These are phyloP conservation scores for Calosoma granatense DNA, from an alignment of 1,140 invertebrate species.

Conservation along the genomic window DNA sequence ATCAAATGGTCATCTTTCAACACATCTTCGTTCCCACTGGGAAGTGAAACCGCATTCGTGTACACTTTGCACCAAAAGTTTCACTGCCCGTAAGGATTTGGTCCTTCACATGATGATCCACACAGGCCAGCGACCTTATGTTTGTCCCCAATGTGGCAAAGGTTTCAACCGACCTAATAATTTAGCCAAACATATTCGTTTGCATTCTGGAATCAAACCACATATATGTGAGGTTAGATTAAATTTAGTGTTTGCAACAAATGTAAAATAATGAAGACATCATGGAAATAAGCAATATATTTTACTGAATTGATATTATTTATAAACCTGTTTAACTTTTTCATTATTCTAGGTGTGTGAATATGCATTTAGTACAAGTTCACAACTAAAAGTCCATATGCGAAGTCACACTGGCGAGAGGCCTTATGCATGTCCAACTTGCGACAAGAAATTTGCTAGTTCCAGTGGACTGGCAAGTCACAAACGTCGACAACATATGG, in stretches of 20 bases:
- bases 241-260: too few relatives aligned
- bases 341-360: not conserved
- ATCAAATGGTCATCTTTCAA: not conserved
- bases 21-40: not conserved
- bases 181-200: constrained; percentile 24
- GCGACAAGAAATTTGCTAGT: not conserved
- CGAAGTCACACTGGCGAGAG: not conserved
- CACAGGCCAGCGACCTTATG: constrained; percentile 49
- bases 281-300: not conserved
- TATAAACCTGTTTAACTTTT: not conserved
- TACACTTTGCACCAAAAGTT: not conserved
- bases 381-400: not conserved
- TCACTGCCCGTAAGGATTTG: not conserved
- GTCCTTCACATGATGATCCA: constrained; percentile 45
- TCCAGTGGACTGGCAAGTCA: not conserved
- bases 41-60: not conserved
- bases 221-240: constrained; percentile 18
- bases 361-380: not conserved
- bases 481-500: not conserved
- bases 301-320: not conserved
- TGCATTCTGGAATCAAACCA: constrained; percentile 26
- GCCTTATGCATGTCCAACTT: not conserved
- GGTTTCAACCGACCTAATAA: constrained; percentile 42
- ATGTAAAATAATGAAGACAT: too few relatives aligned
- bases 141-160: constrained; percentile 56